Evolutionary conservation across 2,113 vertebrate genomes (phyloP).

Genomic region (Mormyrus iriodes): DNA sequence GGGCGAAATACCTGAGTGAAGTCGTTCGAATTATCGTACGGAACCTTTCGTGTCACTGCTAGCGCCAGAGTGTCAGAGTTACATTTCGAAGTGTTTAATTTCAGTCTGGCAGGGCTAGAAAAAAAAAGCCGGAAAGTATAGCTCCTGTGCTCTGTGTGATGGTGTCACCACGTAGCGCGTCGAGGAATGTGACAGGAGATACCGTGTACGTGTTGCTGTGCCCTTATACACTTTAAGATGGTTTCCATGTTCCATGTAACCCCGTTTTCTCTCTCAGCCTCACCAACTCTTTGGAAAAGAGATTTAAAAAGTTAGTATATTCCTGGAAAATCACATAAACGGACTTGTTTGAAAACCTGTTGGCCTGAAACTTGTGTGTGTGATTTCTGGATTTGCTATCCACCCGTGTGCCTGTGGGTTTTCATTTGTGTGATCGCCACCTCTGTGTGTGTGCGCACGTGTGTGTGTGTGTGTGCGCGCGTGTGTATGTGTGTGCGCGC

Average conservation of each 20-base stretch:
- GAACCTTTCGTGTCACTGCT: neutral
- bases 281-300: neutral
- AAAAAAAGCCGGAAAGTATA: neutral
- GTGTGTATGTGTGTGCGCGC: neutral
- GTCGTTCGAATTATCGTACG: neutral
- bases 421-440: neutral
- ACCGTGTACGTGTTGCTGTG: neutral
- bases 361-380: neutral
- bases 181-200: neutral
- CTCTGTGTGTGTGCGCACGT: neutral
- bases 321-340: conserved; percentile 10
- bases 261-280: neutral
- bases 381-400: neutral
- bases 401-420: neutral
- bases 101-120: neutral
- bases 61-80: neutral
- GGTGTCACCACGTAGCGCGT: neutral
- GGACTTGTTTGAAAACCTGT: neutral
- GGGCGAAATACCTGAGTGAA: neutral
- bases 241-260: neutral
- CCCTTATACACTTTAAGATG: conserved; percentile 6
- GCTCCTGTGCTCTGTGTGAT: conserved; percentile 8
- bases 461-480: neutral
- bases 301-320: neutral
- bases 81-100: neutral